phyloP scores from a whole-genome alignment of 2,113 vertebrate genomes.

The Myodes glareolus region DNA sequence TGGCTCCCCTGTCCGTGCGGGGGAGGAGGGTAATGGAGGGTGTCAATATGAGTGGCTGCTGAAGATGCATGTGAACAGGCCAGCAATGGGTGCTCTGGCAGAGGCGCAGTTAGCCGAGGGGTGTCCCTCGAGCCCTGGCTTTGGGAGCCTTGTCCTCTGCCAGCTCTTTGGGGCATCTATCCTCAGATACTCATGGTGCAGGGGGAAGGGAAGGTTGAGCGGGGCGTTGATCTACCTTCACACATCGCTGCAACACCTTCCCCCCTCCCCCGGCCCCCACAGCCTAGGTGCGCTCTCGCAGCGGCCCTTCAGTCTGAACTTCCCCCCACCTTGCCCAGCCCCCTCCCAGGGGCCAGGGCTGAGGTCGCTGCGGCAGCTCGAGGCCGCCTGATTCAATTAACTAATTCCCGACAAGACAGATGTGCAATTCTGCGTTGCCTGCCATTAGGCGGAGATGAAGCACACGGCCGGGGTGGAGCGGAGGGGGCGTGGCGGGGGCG shows the following conservation, averaged over 20 bases:
- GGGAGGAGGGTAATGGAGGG: not conserved
- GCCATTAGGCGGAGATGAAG: slow-evolving; percentile 16
- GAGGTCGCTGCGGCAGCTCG: slow-evolving; percentile 61
- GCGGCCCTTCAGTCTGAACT: not conserved
- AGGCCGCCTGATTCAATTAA: slow-evolving; percentile 74
- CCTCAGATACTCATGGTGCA: not conserved
- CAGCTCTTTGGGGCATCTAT: not conserved
- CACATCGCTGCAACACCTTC: accelerated
- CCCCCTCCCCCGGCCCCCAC: not conserved
- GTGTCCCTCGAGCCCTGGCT: not conserved
- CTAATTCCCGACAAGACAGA: slow-evolving; percentile 79
- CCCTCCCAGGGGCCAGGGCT: not conserved
- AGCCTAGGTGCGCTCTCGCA: not conserved
- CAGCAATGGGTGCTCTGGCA: not conserved
- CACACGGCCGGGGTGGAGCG: not conserved
- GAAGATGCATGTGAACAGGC: not conserved
- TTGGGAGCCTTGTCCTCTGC: not conserved
- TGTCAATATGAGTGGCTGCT: not conserved
- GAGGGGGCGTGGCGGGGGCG: not conserved
- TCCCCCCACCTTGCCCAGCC: not conserved
- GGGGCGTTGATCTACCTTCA: not conserved
- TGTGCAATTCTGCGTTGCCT: slow-evolving; percentile 53
- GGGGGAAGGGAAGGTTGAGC: not conserved
- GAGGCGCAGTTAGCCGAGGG: not conserved
- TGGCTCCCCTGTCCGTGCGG: not conserved